Percentiles rank a stretch among this genome's conserved stretches.
These are phyloP conservation scores for Meloidogyne floridensis DNA, from an alignment of 1,140 invertebrate genomes.

Conservation along the genomic window DNA sequence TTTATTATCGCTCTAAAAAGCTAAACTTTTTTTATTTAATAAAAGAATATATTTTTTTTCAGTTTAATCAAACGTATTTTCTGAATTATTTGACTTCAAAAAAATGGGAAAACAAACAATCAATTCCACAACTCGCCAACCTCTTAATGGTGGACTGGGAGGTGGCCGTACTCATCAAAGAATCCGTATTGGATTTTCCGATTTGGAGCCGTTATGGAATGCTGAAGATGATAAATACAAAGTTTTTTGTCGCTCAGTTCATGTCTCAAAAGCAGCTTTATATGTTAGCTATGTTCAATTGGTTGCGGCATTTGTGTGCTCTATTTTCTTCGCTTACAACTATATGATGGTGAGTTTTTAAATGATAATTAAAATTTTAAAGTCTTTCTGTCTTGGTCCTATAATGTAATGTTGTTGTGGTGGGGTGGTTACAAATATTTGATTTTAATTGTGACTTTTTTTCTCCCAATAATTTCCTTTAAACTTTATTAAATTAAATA, in stretches of 20 bases:
- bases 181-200: constrained; percentile 44
- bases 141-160: neutral
- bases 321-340: constrained; percentile 53
- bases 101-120: neutral
- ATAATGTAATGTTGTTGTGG: too few species aligned
- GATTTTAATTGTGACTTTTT: too few species aligned
- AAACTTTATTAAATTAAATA: constrained; percentile 21
- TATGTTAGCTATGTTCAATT: constrained; percentile 58
- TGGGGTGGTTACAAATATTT: too few species aligned
- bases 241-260: constrained; percentile 56
- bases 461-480: neutral
- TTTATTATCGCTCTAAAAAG: neutral
- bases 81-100: neutral
- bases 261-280: constrained; percentile 58
- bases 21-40: neutral
- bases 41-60: neutral
- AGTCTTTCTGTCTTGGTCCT: too few species aligned
- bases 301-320: constrained; percentile 51
- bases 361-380: neutral
- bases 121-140: neutral
- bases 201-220: constrained; percentile 57
- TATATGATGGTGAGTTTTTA: constrained; percentile 46
- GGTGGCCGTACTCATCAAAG: neutral
- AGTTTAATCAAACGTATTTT: neutral
- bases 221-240: constrained; percentile 59